Percentiles rank a stretch among this genome's conserved stretches.
Evolutionary conservation across 2,888 invertebrate genomes (phyloP).

Genomic region (Cyaniris semiargus): DNA sequence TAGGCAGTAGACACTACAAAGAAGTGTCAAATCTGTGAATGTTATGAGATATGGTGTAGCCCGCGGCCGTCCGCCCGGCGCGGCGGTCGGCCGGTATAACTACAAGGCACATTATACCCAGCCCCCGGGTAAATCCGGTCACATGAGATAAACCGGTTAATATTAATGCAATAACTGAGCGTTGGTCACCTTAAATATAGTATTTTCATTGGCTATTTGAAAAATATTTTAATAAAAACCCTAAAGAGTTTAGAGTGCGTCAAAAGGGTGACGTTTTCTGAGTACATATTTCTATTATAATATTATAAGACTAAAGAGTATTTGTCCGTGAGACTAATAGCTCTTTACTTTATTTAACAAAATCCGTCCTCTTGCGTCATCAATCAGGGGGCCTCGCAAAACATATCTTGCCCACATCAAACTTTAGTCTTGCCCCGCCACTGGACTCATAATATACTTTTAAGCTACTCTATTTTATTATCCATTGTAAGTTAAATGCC

Average conservation of each 20-base stretch:
- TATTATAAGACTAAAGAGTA: too few species aligned
- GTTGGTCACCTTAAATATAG: not conserved
- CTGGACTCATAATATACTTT: too few species aligned
- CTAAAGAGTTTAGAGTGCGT: too few species aligned
- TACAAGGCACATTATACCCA: not conserved
- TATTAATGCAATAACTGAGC: not conserved
- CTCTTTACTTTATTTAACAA: too few species aligned
- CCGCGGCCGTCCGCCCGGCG: not conserved
- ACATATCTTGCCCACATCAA: too few species aligned
- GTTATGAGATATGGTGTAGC: not conserved
- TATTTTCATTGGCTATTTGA: not conserved
- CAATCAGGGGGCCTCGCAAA: too few species aligned
- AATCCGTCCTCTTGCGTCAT: too few species aligned
- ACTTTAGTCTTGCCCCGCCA: too few species aligned
- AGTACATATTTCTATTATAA: too few species aligned
- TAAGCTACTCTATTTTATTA: too few species aligned
- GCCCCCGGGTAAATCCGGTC: not conserved
- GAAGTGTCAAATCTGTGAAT: not conserved
- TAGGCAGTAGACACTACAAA: not conserved
- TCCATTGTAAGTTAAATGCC: not conserved
- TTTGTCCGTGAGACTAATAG: too few species aligned
- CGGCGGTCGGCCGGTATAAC: not conserved
- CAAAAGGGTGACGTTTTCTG: too few species aligned
- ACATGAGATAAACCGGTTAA: constrained; percentile 1
- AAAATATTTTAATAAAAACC: not conserved